Conservation (phyloP, 1,140 invertebrate genomes). For the Hylaeus anthracinus region DNA sequence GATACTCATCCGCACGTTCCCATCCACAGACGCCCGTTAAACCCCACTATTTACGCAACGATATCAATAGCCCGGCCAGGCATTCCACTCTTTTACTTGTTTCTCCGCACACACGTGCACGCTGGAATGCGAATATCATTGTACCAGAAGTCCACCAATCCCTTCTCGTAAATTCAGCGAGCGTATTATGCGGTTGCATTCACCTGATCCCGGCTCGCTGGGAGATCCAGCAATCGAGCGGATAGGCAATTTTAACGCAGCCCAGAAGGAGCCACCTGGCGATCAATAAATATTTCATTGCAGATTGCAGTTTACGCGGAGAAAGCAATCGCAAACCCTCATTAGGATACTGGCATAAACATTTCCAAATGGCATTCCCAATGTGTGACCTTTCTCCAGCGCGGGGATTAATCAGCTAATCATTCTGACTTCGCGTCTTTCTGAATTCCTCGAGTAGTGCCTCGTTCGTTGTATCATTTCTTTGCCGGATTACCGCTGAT, state of each 20-base stretch:
- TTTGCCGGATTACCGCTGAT: not conserved
- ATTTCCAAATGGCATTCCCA: not conserved
- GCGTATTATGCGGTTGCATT: slow-evolving; percentile 43
- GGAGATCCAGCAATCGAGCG: not conserved
- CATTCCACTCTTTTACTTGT: slow-evolving; percentile 42
- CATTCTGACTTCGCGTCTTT: not conserved
- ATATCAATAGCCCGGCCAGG: slow-evolving; percentile 16
- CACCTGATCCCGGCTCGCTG: slow-evolving; percentile 12
- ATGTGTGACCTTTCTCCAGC: not conserved
- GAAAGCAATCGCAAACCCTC: not conserved
- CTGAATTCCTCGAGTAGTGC: not conserved
- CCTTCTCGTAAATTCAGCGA: slow-evolving; percentile 44
- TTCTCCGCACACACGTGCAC: slow-evolving; percentile 11
- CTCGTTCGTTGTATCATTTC: not conserved
- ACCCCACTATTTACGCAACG: slow-evolving; percentile 40
- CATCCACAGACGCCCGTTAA: slow-evolving; percentile 18
- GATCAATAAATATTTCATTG: not conserved
- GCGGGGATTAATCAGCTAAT: not conserved
- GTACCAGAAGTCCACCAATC: slow-evolving; percentile 38
- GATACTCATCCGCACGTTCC: slow-evolving; percentile 23
- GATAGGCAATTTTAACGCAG: slow-evolving; percentile 4
- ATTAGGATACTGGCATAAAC: not conserved
- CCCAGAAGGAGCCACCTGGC: not conserved
- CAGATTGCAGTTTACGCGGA: not conserved
- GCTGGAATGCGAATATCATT: slow-evolving; percentile 60